Evolutionary conservation across 2,888 invertebrate species (phyloP).

Genomic region (Drosophila borealis): DNA sequence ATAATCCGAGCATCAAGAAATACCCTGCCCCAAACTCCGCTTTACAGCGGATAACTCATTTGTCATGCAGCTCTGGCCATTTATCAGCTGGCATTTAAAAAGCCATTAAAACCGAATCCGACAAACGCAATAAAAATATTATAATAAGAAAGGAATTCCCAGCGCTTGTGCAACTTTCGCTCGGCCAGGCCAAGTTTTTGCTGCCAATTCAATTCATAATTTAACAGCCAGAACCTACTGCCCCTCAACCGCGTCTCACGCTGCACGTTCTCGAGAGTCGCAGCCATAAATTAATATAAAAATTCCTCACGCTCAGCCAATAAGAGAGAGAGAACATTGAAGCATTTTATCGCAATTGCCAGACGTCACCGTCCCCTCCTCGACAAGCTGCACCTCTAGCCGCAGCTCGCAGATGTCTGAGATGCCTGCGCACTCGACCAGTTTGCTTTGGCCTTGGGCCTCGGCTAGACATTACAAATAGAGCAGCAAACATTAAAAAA

Average conservation of each 20-base stretch:
- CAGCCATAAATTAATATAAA: slow-evolving; percentile 81
- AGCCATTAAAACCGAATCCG: slow-evolving; percentile 81
- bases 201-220: slow-evolving; percentile 74
- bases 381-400: background rate
- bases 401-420: slow-evolving; percentile 53
- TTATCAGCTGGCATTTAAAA: slow-evolving; percentile 81
- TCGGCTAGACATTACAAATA: slow-evolving; percentile 58
- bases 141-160: slow-evolving; percentile 21
- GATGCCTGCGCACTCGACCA: slow-evolving; percentile 69
- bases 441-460: slow-evolving; percentile 62
- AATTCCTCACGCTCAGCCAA: slow-evolving; percentile 83
- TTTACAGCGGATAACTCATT: slow-evolving; percentile 71
- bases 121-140: slow-evolving; percentile 50
- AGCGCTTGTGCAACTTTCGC: slow-evolving; percentile 46
- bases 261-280: slow-evolving; percentile 31
- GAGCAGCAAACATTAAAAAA: slow-evolving; percentile 51
- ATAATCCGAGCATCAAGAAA: slow-evolving; percentile 42
- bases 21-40: slow-evolving; percentile 34
- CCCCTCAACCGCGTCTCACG: background rate
- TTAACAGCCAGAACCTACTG: slow-evolving; percentile 64
- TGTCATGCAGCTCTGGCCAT: slow-evolving; percentile 75
- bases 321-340: slow-evolving; percentile 71
- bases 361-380: slow-evolving; percentile 48
- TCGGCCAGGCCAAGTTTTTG: slow-evolving; percentile 29
- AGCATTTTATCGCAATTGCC: slow-evolving; percentile 73